phyloP scores from a whole-genome alignment of 2,888 invertebrate species.

The Oscheius sp. region DNA sequence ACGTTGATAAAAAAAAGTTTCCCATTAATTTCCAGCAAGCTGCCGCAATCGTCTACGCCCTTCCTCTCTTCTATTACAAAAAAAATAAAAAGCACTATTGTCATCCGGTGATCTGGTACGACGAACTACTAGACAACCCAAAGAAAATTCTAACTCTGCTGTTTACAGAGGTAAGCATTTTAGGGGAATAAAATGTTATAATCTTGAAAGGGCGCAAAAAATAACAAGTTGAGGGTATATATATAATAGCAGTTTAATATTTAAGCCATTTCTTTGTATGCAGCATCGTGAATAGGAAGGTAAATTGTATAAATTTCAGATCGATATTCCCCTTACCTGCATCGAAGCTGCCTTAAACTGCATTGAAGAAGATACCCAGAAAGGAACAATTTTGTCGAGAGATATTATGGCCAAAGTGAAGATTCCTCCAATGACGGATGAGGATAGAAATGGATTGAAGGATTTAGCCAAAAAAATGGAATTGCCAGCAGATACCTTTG shows the following conservation, averaged over 20 bases:
- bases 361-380: slow-evolving; percentile 20
- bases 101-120: slow-evolving; percentile 24
- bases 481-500: slow-evolving; percentile 10
- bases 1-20: too few relatives aligned
- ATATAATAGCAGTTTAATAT: too few relatives aligned
- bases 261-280: too few relatives aligned
- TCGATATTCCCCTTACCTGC: slow-evolving; percentile 16
- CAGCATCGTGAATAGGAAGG: too few relatives aligned
- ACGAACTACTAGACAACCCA: slow-evolving; percentile 17
- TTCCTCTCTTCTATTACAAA: slow-evolving; percentile 28
- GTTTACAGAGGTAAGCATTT: slow-evolving; percentile 1
- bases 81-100: slow-evolving; percentile 23
- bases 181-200: too few relatives aligned
- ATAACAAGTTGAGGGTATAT: too few relatives aligned
- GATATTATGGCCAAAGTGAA: slow-evolving; percentile 7
- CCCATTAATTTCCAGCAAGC: not conserved
- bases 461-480: slow-evolving; percentile 4
- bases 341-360: slow-evolving; percentile 16
- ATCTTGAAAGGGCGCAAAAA: too few relatives aligned
- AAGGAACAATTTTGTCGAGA: slow-evolving; percentile 14
- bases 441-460: not conserved
- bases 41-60: slow-evolving; percentile 32
- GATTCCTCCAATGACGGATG: slow-evolving; percentile 12
- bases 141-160: not conserved
- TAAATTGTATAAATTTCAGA: not conserved